Percentiles rank a stretch among this genome's conserved stretches.
Evolutionary conservation across 2,888 invertebrate species (phyloP).

Genomic region (Dasypogon diadema): DNA sequence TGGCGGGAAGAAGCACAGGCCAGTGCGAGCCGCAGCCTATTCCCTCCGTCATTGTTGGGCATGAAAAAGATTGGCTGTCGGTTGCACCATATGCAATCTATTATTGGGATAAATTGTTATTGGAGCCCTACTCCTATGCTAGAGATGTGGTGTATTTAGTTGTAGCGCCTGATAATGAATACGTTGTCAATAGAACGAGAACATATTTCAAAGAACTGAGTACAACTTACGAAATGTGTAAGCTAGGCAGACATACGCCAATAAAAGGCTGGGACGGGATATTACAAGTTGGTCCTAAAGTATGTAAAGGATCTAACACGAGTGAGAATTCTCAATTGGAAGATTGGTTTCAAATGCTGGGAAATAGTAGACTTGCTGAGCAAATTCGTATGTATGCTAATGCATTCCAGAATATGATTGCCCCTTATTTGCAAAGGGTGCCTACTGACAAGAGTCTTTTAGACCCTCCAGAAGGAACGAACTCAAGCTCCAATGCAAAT

Average conservation of each 20-base stretch:
- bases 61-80: conserved; percentile 95
- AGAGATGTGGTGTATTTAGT: conserved; percentile 96
- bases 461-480: conserved; percentile 72
- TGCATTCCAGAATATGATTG: conserved; percentile 80
- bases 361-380: conserved; percentile 83
- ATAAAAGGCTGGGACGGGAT: conserved; percentile 90
- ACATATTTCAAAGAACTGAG: conserved; percentile 94
- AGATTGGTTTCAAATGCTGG: conserved; percentile 90
- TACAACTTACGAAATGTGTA: conserved; percentile 93
- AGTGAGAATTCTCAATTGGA: conserved; percentile 75
- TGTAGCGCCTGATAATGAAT: conserved; percentile 92
- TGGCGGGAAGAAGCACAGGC: conserved; percentile 94
- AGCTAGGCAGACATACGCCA: conserved; percentile 93
- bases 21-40: conserved; percentile 98
- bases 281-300: conserved; percentile 76
- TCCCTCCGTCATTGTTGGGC: conserved; percentile 92
- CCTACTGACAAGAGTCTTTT: conserved; percentile 80
- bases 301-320: not conserved
- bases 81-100: conserved; percentile 94
- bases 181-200: conserved; percentile 80
- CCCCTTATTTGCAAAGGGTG: conserved; percentile 80
- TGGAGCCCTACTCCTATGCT: conserved; percentile 96
- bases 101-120: conserved; percentile 96
- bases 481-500: conserved; percentile 54
- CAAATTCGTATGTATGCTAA: conserved; percentile 90